A percentile compares a stretch with the other conserved stretches of the same genome.
Evolutionary conservation across 2,888 invertebrate species (phyloP).

Genomic region (Mythimna ferrago): DNA sequence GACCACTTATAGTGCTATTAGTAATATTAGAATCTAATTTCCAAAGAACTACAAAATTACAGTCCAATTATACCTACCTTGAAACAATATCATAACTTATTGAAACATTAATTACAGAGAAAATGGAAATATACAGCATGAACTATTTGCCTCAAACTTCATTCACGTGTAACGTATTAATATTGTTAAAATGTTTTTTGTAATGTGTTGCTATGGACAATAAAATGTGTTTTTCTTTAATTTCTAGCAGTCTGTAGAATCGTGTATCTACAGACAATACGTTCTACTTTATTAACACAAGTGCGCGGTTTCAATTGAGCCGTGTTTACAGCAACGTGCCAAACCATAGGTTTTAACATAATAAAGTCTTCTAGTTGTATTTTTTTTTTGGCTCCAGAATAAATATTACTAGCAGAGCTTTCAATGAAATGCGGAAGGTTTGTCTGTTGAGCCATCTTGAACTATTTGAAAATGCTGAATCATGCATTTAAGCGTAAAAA

Average conservation of each 20-base stretch:
- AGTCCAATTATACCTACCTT: conserved; percentile 2
- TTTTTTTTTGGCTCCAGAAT: background rate
- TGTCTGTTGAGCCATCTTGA: background rate
- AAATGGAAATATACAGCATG: conserved; percentile 9
- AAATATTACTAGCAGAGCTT: background rate
- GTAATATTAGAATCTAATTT: conserved; percentile 1
- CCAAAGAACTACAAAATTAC: conserved; percentile 24
- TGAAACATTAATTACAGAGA: conserved; percentile 24
- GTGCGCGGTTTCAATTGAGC: conserved; percentile 38
- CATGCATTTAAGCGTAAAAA: no score
- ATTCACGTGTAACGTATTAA: background rate
- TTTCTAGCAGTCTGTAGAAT: conserved; percentile 23
- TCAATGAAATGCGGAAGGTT: background rate
- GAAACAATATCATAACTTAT: conserved; percentile 16
- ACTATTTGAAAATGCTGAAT: background rate
- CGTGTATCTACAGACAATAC: conserved; percentile 34
- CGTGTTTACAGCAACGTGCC: conserved; percentile 37
- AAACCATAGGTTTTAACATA: conserved; percentile 13
- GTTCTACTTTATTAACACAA: conserved; percentile 45
- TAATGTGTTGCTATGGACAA: conserved; percentile 35
- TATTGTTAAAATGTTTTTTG: background rate
- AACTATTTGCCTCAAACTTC: background rate
- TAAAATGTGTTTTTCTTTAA: conserved; percentile 18
- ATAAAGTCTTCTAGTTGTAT: conserved; percentile 3
- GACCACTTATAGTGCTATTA: background rate